These are phyloP conservation scores for Apodemia duryi DNA, from an alignment of 2,888 invertebrate species.

Conservation along the genomic window DNA sequence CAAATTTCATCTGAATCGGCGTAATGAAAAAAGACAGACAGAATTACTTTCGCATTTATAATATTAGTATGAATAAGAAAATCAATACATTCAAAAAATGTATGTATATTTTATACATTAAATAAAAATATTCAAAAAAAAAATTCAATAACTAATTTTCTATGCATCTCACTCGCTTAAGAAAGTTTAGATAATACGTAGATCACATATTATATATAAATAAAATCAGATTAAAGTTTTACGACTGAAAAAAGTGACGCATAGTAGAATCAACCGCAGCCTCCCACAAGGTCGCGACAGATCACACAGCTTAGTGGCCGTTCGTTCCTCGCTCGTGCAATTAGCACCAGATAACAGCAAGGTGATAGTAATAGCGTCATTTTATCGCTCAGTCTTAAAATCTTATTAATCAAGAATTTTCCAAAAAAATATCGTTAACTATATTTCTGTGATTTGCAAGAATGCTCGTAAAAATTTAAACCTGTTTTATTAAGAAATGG, in stretches of 20 bases:
- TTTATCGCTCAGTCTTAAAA: constrained; percentile 23
- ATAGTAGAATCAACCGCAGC: constrained; percentile 35
- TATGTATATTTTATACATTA: no score
- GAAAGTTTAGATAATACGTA: no score
- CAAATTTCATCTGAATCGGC: no score
- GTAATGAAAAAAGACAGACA: no score
- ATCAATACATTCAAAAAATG: no score
- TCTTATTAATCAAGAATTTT: background rate
- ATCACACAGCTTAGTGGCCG: constrained; percentile 37
- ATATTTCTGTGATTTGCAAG: background rate
- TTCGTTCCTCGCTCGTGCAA: constrained; percentile 40
- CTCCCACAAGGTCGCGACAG: constrained; percentile 41
- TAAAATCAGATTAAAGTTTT: background rate
- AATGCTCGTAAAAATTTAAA: background rate
- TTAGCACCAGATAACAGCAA: constrained; percentile 45
- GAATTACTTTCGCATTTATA: no score
- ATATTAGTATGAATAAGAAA: no score
- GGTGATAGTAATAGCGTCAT: constrained; percentile 34
- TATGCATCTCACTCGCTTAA: background rate
- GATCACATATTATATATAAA: background rate
- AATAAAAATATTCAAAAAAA: no score
- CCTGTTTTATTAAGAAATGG: constrained; percentile 30
- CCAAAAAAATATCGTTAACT: constrained; percentile 13
- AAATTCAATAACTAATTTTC: background rate
- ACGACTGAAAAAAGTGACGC: constrained; percentile 2